Percentiles rank a stretch among this genome's conserved stretches.
Conservation (phyloP, 2,888 invertebrate species). For the Ecdyonurus torrentis region DNA sequence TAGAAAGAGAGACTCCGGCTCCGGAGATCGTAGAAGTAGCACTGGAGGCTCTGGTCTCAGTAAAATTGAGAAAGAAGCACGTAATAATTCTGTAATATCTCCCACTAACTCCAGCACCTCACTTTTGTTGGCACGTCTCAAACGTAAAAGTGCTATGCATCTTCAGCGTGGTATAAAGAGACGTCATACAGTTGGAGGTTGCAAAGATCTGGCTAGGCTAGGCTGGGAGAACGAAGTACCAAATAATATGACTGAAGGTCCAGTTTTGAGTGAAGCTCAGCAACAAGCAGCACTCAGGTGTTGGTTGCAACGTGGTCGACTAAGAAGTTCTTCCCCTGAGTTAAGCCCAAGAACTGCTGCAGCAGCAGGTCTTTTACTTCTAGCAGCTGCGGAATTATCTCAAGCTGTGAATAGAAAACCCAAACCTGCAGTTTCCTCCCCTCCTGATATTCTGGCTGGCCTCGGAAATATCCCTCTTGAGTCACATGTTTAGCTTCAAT, state of each 20-base stretch:
- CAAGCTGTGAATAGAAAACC: no score
- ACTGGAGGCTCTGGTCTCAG: not conserved
- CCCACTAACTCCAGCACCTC: not conserved
- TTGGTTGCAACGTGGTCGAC: slow-evolving; percentile 33
- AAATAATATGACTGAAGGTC: no score
- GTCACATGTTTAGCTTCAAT: not conserved
- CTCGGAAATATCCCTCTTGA: not conserved
- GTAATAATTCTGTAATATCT: not conserved
- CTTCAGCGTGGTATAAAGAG: slow-evolving; percentile 71
- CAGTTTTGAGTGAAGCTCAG: slow-evolving; percentile 11
- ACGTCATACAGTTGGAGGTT: slow-evolving; percentile 82
- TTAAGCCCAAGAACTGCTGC: slow-evolving; percentile 17
- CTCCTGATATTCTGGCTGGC: not conserved
- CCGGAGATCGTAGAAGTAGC: no score
- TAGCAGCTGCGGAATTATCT: not conserved
- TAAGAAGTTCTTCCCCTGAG: slow-evolving; percentile 44
- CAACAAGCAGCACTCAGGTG: slow-evolving; percentile 9
- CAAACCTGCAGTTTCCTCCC: not conserved
- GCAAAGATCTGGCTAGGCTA: slow-evolving; percentile 64
- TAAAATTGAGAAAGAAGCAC: not conserved
- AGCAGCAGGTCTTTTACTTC: not conserved
- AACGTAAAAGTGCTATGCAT: slow-evolving; percentile 61
- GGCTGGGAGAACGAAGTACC: slow-evolving; percentile 30
- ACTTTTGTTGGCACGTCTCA: slow-evolving; percentile 24
- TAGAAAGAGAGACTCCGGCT: not conserved